Percentiles rank a stretch among this genome's conserved stretches.
These are phyloP conservation scores for Pachycephala philippinensis DNA, from an alignment of 2,113 vertebrate species.

Conservation along the genomic window DNA sequence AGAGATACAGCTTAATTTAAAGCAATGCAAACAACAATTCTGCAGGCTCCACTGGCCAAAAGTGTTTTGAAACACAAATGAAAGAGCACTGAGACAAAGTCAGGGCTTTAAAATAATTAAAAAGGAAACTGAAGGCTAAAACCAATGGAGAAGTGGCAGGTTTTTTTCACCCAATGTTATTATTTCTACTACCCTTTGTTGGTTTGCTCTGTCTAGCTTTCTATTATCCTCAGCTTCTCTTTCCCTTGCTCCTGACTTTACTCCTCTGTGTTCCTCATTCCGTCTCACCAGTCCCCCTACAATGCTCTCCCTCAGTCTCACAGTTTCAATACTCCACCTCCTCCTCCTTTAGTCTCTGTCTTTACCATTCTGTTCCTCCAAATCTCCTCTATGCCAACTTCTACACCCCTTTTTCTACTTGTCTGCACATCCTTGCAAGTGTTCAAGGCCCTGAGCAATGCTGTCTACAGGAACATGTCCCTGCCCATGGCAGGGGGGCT, in stretches of 20 bases:
- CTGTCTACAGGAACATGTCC: fast-evolving
- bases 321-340: neutral
- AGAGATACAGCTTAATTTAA: neutral
- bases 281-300: neutral
- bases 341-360: neutral
- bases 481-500: neutral
- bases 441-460: neutral
- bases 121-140: neutral
- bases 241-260: neutral
- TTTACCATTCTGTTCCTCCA: neutral
- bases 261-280: neutral
- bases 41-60: neutral
- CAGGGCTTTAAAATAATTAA: neutral
- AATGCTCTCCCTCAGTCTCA: neutral
- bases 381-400: neutral
- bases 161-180: neutral
- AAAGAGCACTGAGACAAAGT: neutral
- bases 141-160: neutral
- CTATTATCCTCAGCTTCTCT: neutral
- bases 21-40: neutral
- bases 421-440: neutral
- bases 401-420: neutral
- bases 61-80: neutral
- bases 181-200: neutral
- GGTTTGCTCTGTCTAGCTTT: neutral